These are phyloP conservation scores for Circaetus cinerascens DNA, from an alignment of 2,113 vertebrate genomes.

Conservation along the genomic window DNA sequence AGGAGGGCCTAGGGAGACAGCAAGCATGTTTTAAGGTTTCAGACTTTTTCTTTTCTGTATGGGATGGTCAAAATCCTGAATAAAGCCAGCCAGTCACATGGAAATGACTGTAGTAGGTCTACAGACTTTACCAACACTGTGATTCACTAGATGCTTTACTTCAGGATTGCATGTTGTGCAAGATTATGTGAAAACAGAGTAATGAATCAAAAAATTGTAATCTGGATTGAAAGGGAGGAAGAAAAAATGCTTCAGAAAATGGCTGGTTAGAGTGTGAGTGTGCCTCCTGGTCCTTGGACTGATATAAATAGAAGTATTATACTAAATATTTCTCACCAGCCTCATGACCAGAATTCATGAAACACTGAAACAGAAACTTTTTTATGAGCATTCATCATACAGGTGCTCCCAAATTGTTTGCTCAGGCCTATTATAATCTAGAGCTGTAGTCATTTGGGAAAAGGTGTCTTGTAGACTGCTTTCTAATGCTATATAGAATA, in stretches of 20 bases:
- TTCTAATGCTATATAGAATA: neutral
- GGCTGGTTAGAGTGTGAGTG: neutral
- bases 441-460: neutral
- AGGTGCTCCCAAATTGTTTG: neutral
- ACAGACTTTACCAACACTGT: neutral
- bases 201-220: neutral
- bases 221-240: neutral
- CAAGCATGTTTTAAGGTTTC: neutral
- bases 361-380: neutral
- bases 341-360: neutral
- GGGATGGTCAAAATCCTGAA: neutral
- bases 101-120: neutral
- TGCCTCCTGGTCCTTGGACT: rapidly evolving
- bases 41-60: neutral
- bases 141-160: neutral
- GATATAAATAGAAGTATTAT: neutral
- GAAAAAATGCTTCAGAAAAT: neutral
- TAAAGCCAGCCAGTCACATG: neutral
- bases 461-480: neutral
- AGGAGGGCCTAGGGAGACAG: neutral
- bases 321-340: neutral
- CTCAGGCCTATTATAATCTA: neutral
- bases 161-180: neutral
- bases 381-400: neutral
- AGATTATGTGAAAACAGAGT: neutral